Evolutionary conservation across 2,797 vertebrate genomes (phyloP), one percentile per base, ranked within the genome.

Genomic region (Hozukius guyotensis): DNA sequence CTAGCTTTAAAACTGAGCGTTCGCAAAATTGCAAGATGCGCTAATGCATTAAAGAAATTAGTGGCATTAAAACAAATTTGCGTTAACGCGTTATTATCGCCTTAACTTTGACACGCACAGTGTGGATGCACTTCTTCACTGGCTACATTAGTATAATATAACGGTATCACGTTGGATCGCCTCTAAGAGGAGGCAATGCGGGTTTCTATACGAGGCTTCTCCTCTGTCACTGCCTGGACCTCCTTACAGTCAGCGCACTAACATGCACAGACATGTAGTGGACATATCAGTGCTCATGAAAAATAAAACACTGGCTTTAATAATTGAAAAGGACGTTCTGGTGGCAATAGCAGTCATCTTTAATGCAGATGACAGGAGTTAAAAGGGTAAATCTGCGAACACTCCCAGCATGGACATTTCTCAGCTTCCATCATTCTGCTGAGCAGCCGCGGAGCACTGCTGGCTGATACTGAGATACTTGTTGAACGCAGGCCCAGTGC

Each of bases 231-330:
- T 36, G 34, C 34, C 34, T 16, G 16, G 55, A 77, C 56, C 71
- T 74, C 67, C 80, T 63, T 77, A 18, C 8, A 72, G 68, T 70
- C 27, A 16, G 27, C 52, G 64, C 60, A 32, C 80, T 66, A 72
- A 84, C 88, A 76, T 24, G 29, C 62, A 55, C 60, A 42, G 63
- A 83, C 77, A 79, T 86, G 79, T 31, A 55, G 53, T 27, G 82
- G 62, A 87, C 80, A 84, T 88, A 89, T 89, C 85, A 65, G 75
- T 2, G 74, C 84, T 92, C 84, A 94, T 92, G 42, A 91, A 92
- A 93, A 87, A 92, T 90, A 85, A 82, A 92, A 80, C 63, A 34
- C 36, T 5, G 8, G 6, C 72, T 80, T 93, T 75, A 92, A 91
- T 90, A 87, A 93, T 90, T 90, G 16, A 92, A 71, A 74, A 53